Evolutionary conservation across 1,140 invertebrate species (phyloP).

Genomic region (Lasaia peninsularis): DNA sequence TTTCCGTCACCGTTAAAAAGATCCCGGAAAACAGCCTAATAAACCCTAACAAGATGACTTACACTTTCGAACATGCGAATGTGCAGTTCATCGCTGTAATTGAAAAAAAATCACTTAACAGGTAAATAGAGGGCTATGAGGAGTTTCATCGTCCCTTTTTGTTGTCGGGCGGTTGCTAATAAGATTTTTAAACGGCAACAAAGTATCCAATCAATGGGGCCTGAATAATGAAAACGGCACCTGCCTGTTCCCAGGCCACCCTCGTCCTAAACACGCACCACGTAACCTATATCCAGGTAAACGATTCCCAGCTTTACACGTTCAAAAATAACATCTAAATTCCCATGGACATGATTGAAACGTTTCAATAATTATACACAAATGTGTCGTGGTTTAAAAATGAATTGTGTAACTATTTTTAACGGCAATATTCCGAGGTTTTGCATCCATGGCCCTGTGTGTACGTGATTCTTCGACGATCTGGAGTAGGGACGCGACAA

Average conservation of each 20-base stretch:
- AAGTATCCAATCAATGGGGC: constrained; percentile 76
- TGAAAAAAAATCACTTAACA: constrained; percentile 76
- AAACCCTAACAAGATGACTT: constrained; percentile 72
- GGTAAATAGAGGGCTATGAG: constrained; percentile 61
- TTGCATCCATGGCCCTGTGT: no score
- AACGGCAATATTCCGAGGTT: no score
- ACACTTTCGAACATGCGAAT: constrained; percentile 62
- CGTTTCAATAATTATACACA: constrained; percentile 63
- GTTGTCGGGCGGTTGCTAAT: constrained; percentile 71
- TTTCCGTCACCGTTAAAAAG: constrained; percentile 4
- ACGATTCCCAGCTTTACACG: constrained; percentile 40
- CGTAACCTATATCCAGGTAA: constrained; percentile 31
- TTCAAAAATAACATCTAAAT: constrained; percentile 35
- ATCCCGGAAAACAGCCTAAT: constrained; percentile 20
- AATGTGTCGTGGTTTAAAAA: constrained; percentile 23
- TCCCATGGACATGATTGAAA: constrained; percentile 22
- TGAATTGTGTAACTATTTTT: not conserved
- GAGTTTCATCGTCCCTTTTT: constrained; percentile 54
- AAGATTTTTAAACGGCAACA: constrained; percentile 77
- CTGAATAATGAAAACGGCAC: constrained; percentile 76
- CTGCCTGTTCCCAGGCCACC: constrained; percentile 68
- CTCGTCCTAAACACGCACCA: constrained; percentile 62
- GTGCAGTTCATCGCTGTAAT: constrained; percentile 70
- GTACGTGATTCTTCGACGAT: no score
- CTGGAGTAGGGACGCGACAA: no score